Conservation (phyloP, 2,113 vertebrate species). For the Sapayoa aenigma region DNA sequence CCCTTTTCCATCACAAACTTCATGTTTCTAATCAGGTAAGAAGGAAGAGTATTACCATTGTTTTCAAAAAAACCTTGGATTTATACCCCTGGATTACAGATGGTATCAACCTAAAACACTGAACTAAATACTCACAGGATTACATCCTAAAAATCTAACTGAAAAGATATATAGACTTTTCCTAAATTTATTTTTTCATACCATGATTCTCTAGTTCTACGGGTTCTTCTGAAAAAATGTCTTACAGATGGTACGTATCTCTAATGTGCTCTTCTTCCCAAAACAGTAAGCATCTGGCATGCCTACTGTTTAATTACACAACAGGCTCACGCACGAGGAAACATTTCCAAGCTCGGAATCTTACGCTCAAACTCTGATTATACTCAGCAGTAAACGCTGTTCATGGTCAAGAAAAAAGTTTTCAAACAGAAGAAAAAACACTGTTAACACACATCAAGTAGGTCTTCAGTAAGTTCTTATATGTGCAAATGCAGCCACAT, state of each 20-base stretch:
- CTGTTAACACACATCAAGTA: neutral
- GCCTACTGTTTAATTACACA: slow-evolving; percentile 47
- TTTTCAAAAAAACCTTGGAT: neutral
- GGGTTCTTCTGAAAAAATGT: neutral
- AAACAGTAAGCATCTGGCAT: slow-evolving; percentile 30
- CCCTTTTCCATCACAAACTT: neutral
- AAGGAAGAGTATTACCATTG: neutral
- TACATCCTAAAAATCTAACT: neutral
- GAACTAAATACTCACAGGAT: neutral
- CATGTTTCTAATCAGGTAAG: neutral
- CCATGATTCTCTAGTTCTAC: neutral
- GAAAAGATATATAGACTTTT: neutral
- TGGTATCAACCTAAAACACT: neutral
- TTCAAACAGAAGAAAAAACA: neutral
- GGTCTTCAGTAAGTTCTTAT: neutral
- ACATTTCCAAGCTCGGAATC: slow-evolving; percentile 8
- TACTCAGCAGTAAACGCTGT: neutral
- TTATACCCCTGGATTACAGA: neutral
- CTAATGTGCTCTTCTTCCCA: neutral
- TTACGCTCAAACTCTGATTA: neutral
- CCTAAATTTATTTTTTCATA: neutral
- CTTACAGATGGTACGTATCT: slow-evolving; percentile 43
- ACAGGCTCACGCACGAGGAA: neutral
- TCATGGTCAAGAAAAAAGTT: neutral
- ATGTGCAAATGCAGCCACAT: neutral